Evolutionary conservation across 2,888 invertebrate species (phyloP).

Genomic region (Torymus aiolomorphi): DNA sequence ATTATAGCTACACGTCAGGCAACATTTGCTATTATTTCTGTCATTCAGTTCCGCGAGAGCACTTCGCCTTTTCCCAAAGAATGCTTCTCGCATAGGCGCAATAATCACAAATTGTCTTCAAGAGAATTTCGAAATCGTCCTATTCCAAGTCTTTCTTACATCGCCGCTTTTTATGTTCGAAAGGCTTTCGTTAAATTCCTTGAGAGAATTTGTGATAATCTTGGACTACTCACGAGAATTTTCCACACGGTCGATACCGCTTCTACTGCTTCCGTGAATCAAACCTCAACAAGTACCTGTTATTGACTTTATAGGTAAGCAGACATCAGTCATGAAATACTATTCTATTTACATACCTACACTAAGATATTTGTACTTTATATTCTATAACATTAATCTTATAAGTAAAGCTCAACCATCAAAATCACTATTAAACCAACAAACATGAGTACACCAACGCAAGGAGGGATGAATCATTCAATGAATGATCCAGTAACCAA

Average conservation of each 20-base stretch:
- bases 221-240: not conserved
- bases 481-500: slow-evolving; percentile 75
- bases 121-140: too few species aligned
- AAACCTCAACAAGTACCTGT: slow-evolving; percentile 6
- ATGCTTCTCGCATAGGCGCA: too few species aligned
- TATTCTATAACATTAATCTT: slow-evolving; percentile 9
- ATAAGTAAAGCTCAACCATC: not conserved
- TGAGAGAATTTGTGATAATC: too few species aligned
- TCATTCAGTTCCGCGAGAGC: too few species aligned
- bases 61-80: too few species aligned
- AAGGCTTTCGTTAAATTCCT: too few species aligned
- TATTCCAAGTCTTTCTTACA: too few species aligned
- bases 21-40: too few species aligned
- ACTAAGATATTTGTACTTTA: not conserved
- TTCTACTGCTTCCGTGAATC: slow-evolving; percentile 33
- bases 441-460: slow-evolving; percentile 37
- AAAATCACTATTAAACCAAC: slow-evolving; percentile 7
- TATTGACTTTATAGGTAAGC: slow-evolving; percentile 29
- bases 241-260: not conserved
- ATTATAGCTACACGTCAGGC: too few species aligned
- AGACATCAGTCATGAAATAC: not conserved
- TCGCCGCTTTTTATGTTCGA: too few species aligned
- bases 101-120: too few species aligned
- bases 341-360: not conserved
- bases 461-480: slow-evolving; percentile 51